Base-by-base conservation (phyloP, 92 coral and sea anemone species). In the Heliopora coerulea region DNA sequence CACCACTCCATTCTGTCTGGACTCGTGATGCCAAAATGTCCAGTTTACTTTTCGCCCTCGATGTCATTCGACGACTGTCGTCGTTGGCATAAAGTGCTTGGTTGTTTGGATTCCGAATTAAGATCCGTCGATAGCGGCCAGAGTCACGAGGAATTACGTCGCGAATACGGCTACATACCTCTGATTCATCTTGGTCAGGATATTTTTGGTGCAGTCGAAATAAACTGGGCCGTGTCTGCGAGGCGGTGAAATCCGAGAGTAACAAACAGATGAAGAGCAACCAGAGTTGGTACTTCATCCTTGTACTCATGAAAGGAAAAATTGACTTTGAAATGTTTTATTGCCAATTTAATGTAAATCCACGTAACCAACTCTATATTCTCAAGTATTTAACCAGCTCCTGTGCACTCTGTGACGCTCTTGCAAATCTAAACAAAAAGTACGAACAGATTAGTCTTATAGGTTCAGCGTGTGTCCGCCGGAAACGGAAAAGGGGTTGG, bases 11-110 rank as follows among this genome's bases (percentile, higher is more conserved):
- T 0, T 72, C 66, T 1, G 54, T 25, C 21, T n/a, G 56, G 0
- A 93, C 98, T 64, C 88, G 75, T 0, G 96, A 82, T 11, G 88
- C 98, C 15, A 93, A 60, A 2, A 90, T 95, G 57, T 93, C 98
- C 0, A 93, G 64, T 54, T 93, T 93, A 59, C 96, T 93, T 59
- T 90, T 93, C 23, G 96, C 87, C 32, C 96, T 69, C 1, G 98
- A 91, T 3, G 96, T 87, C 90, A 90, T 93, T 29, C 95, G 88
- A 15, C 95, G 82, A 25, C 89, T 81, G 41, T 93, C 96, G 7
- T 90, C 96, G 57, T 88, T 83, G 7, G 49, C 49, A 69, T 87
- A 93, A 12, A 14, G 65, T 19, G 83, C 79, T 0, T 83, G 85
- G 3, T 84, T 20, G 87, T 90, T 88, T 0, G 90, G 80, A 30